Base-by-base conservation (phyloP, 64 coral and sea anemone genomes). In the Orbicella faveolata region DNA sequence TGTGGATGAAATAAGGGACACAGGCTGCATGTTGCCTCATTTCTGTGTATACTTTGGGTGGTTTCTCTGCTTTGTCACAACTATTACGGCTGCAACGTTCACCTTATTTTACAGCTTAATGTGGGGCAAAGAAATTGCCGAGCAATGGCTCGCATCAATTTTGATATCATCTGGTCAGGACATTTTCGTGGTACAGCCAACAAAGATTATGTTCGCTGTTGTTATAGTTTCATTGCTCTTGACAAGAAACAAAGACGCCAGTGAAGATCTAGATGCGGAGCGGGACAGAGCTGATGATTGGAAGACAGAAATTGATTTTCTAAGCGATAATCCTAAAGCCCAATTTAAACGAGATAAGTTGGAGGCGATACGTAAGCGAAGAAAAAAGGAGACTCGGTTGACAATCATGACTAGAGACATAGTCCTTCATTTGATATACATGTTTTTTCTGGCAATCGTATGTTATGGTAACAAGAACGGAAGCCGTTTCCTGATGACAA, bases 21-120 rank as follows among this genome's bases (percentile, higher is more conserved):
- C 75, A 33, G 90, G 83, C 6, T 92, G 83, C 33, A 87, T 59
- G 9, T 51, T 92, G 44, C 90, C 90, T 9, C 83, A 86, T 64
- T 92, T 86, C n/a, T 92, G 75, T 53, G 66, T 87, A 16, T 92
- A 92, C 75, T 11, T 92, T 16, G 90, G 83, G 3, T 92, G 90
- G 90, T 79, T 67, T 79, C 65, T 92, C 34, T 92, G 75, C 39
- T 72, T 78, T 77, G 52, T 64, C 20, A 92, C 90, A 15, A 55
- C 83, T 21, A 39, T 92, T 2, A 52, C 90, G 34, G 90, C 90
- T 25, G 73, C 90, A 44, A 75, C 83, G 3, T 92, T 92, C 37
- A 92, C 90, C 0, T 80, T 92, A 11, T 92, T 92, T 80, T 92
- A 92, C 33, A 92, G 90, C 44, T 61, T 92, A 10, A 87, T 87